Evolutionary conservation across 1,140 invertebrate genomes (phyloP).

Genomic region (Frieseomelitta varia): DNA sequence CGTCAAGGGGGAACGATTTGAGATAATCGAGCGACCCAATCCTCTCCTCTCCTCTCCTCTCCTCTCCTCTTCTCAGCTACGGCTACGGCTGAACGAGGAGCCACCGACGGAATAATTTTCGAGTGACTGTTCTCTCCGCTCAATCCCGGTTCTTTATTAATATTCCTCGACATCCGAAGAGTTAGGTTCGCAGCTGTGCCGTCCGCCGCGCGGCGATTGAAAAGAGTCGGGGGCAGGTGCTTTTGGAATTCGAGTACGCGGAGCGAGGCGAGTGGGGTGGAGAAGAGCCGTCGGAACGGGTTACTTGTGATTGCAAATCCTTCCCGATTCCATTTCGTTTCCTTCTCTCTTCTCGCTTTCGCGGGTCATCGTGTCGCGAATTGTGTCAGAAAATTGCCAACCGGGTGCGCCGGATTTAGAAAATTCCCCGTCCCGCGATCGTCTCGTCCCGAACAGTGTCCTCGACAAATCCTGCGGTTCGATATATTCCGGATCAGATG

Average conservation of each 20-base stretch:
- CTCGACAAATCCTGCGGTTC: neutral
- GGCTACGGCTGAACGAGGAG: neutral
- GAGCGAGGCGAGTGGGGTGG: neutral
- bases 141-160: slow-evolving; percentile 42
- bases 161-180: slow-evolving; percentile 41
- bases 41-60: too few species aligned
- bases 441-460: neutral
- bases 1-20: slow-evolving; percentile 20
- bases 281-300: slow-evolving; percentile 17
- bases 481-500: neutral
- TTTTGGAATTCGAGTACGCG: slow-evolving; percentile 28
- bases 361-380: slow-evolving; percentile 37
- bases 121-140: slow-evolving; percentile 8
- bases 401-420: neutral
- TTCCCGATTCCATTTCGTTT: slow-evolving; percentile 43
- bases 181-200: slow-evolving; percentile 49
- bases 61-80: neutral
- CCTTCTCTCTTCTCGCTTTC: slow-evolving; percentile 6
- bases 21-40: slow-evolving; percentile 31
- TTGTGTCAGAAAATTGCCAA: slow-evolving; percentile 39
- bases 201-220: slow-evolving; percentile 43
- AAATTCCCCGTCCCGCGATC: neutral
- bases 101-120: slow-evolving; percentile 43
- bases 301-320: slow-evolving; percentile 52
- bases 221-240: slow-evolving; percentile 51